These are phyloP conservation scores for Gambelia wislizenii DNA, from an alignment of 2,797 vertebrate species.

Conservation along the genomic window DNA sequence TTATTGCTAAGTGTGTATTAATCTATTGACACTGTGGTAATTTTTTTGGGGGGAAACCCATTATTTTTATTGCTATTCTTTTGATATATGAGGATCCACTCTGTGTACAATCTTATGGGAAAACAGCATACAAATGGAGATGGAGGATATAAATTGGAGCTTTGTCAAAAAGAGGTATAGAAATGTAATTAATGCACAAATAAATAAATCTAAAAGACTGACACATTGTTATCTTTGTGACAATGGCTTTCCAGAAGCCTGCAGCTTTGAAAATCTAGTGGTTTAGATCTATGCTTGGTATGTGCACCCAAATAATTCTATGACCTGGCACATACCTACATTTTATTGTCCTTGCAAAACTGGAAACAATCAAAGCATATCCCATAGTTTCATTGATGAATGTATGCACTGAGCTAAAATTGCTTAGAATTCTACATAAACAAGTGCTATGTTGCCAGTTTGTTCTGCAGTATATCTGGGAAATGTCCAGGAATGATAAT, in stretches of 20 bases:
- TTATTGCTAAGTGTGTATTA: background rate
- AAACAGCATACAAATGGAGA: background rate
- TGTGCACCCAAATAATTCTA: background rate
- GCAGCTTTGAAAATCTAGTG: conserved; percentile 24
- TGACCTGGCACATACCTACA: background rate
- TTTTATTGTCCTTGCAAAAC: background rate
- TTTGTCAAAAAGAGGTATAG: background rate
- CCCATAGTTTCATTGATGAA: background rate
- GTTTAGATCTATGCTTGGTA: conserved; percentile 12
- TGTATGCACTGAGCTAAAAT: background rate
- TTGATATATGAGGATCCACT: background rate
- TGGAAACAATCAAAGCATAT: background rate
- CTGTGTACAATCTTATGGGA: background rate
- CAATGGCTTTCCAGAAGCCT: conserved; percentile 9
- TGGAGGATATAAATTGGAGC: background rate
- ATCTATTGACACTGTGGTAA: too few relatives aligned
- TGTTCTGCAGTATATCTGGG: background rate
- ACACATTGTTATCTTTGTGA: conserved; percentile 4
- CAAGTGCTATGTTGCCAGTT: background rate
- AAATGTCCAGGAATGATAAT: background rate
- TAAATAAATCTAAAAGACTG: conserved; percentile 4
- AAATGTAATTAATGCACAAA: conserved; percentile 10
- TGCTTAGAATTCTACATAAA: background rate
- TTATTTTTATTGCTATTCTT: background rate
- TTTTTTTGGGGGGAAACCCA: background rate